Evolutionary conservation across 2,888 invertebrate species (phyloP).

Genomic region (Azorinus chamasolen): DNA sequence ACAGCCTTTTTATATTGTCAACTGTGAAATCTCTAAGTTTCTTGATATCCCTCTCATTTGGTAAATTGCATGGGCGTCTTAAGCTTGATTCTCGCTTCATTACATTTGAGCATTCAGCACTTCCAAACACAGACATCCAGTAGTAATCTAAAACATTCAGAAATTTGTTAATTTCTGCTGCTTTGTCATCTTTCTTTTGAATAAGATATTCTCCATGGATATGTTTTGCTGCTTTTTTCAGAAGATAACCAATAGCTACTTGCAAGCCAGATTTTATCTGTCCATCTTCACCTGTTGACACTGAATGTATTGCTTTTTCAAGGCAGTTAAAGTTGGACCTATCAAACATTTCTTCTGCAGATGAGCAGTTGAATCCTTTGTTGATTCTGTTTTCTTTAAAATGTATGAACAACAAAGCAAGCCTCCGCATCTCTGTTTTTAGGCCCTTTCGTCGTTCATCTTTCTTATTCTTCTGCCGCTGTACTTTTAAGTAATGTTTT

Average conservation of each 20-base stretch:
- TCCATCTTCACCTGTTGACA: constrained; percentile 13
- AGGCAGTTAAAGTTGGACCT: constrained; percentile 1
- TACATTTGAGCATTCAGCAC: constrained; percentile 6
- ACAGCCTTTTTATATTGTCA: constrained; percentile 1
- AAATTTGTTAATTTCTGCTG: not conserved
- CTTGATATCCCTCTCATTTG: constrained; percentile 2
- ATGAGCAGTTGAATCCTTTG: not conserved
- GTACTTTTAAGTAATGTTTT: too few relatives aligned
- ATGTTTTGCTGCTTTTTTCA: constrained; percentile 9
- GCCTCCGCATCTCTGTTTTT: not conserved
- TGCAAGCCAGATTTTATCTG: not conserved
- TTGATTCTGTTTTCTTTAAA: not conserved
- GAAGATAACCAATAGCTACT: constrained; percentile 10
- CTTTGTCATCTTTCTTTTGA: constrained; percentile 8
- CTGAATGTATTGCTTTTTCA: not conserved
- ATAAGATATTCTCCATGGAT: not conserved
- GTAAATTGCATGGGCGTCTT: constrained; percentile 1
- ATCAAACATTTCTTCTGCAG: not conserved
- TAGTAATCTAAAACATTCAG: constrained; percentile 1
- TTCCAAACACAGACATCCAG: constrained; percentile 6
- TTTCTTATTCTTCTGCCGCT: too few relatives aligned
- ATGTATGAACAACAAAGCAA: not conserved
- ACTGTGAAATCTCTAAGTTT: constrained; percentile 2
- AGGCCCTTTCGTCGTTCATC: too few relatives aligned
- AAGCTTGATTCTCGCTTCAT: not conserved